A percentile compares a stretch with the other conserved stretches of the same genome.
phyloP scores from a whole-genome alignment of 2,797 vertebrate species.

The Momotus momota region DNA sequence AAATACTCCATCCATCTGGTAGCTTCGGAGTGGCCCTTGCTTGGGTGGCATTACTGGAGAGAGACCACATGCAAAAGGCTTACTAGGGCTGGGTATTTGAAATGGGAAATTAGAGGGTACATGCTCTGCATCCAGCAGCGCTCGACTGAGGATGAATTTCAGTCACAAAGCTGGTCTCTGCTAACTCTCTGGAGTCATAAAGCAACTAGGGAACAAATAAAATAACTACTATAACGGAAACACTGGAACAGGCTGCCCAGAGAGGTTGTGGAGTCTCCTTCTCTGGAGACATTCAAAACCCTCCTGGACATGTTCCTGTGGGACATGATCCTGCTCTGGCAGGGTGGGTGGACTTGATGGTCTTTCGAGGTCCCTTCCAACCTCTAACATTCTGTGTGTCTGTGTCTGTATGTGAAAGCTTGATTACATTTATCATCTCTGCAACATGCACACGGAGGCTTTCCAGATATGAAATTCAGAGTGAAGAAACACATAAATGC shows the following conservation, averaged over 20 bases:
- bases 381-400: too few species aligned
- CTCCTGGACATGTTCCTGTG: too few species aligned
- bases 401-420: not conserved
- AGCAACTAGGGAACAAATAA: not conserved
- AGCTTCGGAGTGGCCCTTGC: not conserved
- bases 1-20: not conserved
- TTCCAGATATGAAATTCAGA: not conserved
- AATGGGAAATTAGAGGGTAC: not conserved
- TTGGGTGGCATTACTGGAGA: not conserved
- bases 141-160: not conserved
- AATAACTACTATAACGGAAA: not conserved
- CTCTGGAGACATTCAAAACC: too few species aligned
- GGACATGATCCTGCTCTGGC: too few species aligned
- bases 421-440: not conserved
- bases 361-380: too few species aligned
- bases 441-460: accelerated
- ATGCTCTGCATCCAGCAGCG: not conserved
- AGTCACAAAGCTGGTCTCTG: not conserved
- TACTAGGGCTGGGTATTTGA: not conserved
- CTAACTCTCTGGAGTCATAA: not conserved
- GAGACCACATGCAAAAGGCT: not conserved
- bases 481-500: not conserved
- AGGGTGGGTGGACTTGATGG: too few species aligned
- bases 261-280: too few species aligned
- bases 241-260: too few species aligned